Conservation (phyloP, 2,113 vertebrate species). For the Nothocercus julius region DNA sequence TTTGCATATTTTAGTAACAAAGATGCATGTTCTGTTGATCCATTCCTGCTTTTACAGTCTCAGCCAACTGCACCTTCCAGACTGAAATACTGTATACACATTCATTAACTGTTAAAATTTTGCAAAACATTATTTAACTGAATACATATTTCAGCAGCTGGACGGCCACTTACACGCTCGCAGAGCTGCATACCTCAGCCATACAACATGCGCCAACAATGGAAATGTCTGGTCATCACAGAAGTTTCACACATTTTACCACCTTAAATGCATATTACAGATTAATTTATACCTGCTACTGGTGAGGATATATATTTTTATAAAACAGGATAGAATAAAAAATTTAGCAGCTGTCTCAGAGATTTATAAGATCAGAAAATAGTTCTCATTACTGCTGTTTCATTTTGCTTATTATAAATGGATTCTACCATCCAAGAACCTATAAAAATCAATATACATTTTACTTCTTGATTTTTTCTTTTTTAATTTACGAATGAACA, state of each 20-base stretch:
- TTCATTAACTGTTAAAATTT: not conserved
- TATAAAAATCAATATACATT: not conserved
- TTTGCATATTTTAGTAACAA: conserved; percentile 54
- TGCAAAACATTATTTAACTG: not conserved
- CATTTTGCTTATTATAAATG: not conserved
- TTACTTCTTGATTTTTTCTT: not conserved
- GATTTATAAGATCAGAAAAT: not conserved
- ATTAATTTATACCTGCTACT: not conserved
- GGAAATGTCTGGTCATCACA: not conserved
- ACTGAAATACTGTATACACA: not conserved
- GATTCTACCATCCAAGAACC: not conserved
- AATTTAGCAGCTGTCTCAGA: not conserved
- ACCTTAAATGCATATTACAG: not conserved
- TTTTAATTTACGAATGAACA: not conserved
- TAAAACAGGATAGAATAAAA: not conserved
- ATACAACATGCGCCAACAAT: not conserved
- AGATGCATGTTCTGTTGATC: not conserved
- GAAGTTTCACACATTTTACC: not conserved
- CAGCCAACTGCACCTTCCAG: not conserved
- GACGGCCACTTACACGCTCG: not conserved
- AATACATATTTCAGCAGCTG: not conserved
- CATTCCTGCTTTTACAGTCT: conserved; percentile 35
- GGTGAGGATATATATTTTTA: not conserved
- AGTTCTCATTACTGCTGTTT: not conserved
- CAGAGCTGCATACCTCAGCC: not conserved